Evolutionary conservation across 2,888 invertebrate species (phyloP).

Genomic region (Sycophila texana): DNA sequence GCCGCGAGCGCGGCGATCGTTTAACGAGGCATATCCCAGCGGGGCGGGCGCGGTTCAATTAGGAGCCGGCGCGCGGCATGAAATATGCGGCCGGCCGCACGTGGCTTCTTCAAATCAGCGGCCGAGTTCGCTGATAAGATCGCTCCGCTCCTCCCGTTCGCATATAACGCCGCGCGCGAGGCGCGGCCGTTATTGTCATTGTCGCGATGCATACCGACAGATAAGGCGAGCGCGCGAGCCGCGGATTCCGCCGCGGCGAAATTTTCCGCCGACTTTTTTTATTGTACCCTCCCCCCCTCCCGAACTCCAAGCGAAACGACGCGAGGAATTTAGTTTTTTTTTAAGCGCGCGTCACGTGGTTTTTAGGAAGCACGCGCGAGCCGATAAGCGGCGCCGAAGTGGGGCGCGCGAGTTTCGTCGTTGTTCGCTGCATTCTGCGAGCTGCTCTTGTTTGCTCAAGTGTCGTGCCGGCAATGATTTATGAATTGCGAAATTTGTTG

Average conservation of each 20-base stretch:
- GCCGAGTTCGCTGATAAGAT: constrained; percentile 3
- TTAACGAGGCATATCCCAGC: no score
- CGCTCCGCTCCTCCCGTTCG: neutral
- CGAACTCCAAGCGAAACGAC: neutral
- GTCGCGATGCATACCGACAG: constrained; percentile 43
- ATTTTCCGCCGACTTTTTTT: neutral
- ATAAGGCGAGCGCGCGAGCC: constrained; percentile 20
- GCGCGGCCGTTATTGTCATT: constrained; percentile 41
- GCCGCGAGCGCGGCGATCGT: no score
- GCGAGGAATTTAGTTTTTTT: neutral
- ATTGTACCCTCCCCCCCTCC: no score
- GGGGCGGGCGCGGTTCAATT: no score
- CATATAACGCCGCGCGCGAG: constrained; percentile 1
- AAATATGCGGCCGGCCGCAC: neutral
- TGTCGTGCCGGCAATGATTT: neutral
- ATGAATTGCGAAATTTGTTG: no score
- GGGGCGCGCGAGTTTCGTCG: neutral
- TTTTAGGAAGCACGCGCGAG: neutral
- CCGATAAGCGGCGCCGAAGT: neutral
- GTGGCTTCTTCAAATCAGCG: constrained; percentile 31
- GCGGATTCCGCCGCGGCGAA: constrained; percentile 18
- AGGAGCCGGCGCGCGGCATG: no score
- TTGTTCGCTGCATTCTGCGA: neutral
- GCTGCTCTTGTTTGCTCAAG: neutral
- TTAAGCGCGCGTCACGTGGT: neutral